Percentiles rank a stretch among this genome's conserved stretches.
Evolutionary conservation across 2,113 vertebrate species (phyloP).

Genomic region (Lagenorhynchus albirostris): DNA sequence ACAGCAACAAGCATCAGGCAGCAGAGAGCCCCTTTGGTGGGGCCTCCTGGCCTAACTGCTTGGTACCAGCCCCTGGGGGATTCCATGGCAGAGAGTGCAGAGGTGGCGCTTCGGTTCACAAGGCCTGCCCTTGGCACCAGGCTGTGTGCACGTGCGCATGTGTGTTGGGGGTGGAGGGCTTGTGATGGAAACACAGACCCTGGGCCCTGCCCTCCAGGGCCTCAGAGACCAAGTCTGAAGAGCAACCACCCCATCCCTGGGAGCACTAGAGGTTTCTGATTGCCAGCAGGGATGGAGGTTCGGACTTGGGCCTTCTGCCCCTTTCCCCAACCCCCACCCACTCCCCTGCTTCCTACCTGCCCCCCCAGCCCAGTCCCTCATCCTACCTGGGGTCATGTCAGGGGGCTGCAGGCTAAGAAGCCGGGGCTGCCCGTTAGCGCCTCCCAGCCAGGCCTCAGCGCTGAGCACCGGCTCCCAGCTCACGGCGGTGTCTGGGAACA

Average conservation of each 20-base stretch:
- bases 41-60: neutral
- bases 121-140: neutral
- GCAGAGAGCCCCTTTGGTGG: neutral
- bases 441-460: conserved; percentile 86
- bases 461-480: conserved; percentile 89
- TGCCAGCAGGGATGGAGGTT: neutral
- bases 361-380: neutral
- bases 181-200: neutral
- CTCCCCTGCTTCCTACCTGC: fast-evolving
- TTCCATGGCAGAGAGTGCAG: neutral
- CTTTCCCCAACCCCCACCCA: neutral
- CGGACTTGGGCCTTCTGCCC: neutral
- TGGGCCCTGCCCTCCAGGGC: neutral
- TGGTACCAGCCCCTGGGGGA: neutral
- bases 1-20: neutral
- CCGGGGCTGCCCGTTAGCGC: conserved; percentile 84
- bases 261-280: neutral
- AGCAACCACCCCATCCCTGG: neutral
- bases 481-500: conserved; percentile 87
- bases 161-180: neutral
- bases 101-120: neutral
- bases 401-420: conserved; percentile 86
- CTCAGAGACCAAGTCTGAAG: neutral
- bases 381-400: conserved; percentile 91
- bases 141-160: neutral